These are phyloP conservation scores for Autographa gamma DNA, from an alignment of 2,888 invertebrate species.

Conservation along the genomic window DNA sequence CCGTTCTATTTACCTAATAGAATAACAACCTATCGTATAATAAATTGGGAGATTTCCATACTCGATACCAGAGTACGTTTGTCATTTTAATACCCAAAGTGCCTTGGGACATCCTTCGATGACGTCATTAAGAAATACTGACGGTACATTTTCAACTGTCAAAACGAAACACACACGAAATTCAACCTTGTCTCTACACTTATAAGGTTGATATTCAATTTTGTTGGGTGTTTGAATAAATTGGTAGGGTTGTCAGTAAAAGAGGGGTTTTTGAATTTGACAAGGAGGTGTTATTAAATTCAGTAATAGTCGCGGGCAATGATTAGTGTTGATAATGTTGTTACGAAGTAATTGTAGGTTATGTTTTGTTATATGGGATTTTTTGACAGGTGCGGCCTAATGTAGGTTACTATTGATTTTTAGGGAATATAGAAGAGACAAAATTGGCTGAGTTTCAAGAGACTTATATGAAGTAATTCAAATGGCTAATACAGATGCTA, in stretches of 20 bases:
- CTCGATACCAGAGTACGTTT: constrained; percentile 82
- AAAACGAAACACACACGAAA: constrained; percentile 34
- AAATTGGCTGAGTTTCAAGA: not conserved
- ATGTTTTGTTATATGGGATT: constrained; percentile 59
- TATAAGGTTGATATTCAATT: constrained; percentile 32
- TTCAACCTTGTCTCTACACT: constrained; percentile 15
- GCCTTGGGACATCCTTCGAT: constrained; percentile 80
- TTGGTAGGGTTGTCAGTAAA: constrained; percentile 62
- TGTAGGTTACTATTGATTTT: constrained; percentile 21
- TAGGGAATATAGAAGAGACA: not conserved
- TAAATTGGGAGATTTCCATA: constrained; percentile 89
- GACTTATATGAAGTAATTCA: not conserved
- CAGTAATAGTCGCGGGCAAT: constrained; percentile 80
- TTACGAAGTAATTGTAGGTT: constrained; percentile 61
- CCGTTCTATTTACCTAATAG: constrained; percentile 87
- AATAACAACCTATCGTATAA: constrained; percentile 88
- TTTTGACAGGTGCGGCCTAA: constrained; percentile 59
- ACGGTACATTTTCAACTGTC: not conserved
- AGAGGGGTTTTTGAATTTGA: constrained; percentile 76
- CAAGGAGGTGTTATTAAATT: constrained; percentile 84
- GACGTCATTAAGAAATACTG: constrained; percentile 77
- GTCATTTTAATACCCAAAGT: constrained; percentile 88
- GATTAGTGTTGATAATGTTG: constrained; percentile 77
- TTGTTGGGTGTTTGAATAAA: constrained; percentile 29
- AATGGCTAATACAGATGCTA: too few species aligned